A percentile compares a stretch with the other conserved stretches of the same genome.
phyloP scores from a whole-genome alignment of 2,888 invertebrate genomes.

The Yponomeuta plumbellus region DNA sequence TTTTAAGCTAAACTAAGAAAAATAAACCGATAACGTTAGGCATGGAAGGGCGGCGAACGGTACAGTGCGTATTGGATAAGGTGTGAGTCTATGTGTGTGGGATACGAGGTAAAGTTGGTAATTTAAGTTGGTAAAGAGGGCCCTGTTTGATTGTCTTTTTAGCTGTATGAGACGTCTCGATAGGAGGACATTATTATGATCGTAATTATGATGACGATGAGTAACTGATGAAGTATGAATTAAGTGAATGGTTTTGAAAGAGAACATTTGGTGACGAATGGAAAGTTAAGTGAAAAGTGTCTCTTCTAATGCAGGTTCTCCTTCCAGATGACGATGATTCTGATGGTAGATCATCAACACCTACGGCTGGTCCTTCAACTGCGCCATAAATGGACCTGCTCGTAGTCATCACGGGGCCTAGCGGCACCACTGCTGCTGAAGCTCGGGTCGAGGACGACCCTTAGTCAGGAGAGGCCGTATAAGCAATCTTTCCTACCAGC shows the following conservation, averaged over 20 bases:
- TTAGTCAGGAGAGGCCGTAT: neutral
- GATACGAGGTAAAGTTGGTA: neutral
- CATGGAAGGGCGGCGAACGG: no score
- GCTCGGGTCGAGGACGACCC: conserved; percentile 1
- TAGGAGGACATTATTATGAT: neutral
- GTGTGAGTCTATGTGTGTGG: neutral
- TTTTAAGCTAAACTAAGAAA: no score
- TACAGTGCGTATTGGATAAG: neutral
- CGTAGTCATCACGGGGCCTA: neutral
- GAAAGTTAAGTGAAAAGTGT: no score
- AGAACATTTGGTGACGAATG: no score
- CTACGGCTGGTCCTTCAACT: neutral
- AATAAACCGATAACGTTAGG: no score
- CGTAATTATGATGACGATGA: neutral
- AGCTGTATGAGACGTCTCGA: no score
- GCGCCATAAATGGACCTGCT: neutral
- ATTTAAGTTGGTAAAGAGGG: no score
- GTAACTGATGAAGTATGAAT: no score
- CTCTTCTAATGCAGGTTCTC: neutral
- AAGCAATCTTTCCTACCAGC: neutral
- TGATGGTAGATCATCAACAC: neutral
- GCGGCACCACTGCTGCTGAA: neutral
- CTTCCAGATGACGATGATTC: neutral
- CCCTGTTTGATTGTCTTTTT: no score
- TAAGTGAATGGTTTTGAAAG: no score